These are phyloP conservation scores for Cordilura impudica DNA, from an alignment of 2,888 invertebrate genomes.

Conservation along the genomic window DNA sequence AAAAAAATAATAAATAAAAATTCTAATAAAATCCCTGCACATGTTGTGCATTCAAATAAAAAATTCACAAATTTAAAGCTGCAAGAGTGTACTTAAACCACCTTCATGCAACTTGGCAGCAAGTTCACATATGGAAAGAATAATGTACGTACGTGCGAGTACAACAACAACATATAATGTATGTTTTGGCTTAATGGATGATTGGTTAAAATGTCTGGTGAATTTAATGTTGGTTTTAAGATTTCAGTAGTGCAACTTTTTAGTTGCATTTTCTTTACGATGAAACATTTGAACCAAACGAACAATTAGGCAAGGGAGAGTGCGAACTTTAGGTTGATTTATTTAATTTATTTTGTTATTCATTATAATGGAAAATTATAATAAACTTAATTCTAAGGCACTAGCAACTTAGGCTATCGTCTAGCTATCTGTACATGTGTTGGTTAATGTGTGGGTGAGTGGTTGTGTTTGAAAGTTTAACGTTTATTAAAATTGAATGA, in stretches of 20 bases:
- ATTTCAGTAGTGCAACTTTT: background rate
- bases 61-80: background rate
- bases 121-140: background rate
- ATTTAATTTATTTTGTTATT: no score
- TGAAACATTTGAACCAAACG: no score
- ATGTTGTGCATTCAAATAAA: background rate
- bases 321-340: no score
- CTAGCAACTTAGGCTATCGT: no score
- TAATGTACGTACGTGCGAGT: background rate
- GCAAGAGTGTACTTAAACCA: background rate
- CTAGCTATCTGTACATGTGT: no score
- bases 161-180: background rate
- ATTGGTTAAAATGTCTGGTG: background rate
- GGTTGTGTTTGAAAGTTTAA: no score
- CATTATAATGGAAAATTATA: no score
- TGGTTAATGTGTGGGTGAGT: no score
- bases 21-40: slow-evolving; percentile 16
- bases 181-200: background rate
- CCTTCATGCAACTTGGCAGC: background rate
- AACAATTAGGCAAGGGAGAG: no score
- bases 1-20: slow-evolving; percentile 6
- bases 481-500: no score
- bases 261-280: no score
- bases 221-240: background rate
- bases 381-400: no score